A percentile compares a stretch with the other conserved stretches of the same genome.
phyloP scores from a whole-genome alignment of 2,797 vertebrate genomes.

The Scleropages formosus region DNA sequence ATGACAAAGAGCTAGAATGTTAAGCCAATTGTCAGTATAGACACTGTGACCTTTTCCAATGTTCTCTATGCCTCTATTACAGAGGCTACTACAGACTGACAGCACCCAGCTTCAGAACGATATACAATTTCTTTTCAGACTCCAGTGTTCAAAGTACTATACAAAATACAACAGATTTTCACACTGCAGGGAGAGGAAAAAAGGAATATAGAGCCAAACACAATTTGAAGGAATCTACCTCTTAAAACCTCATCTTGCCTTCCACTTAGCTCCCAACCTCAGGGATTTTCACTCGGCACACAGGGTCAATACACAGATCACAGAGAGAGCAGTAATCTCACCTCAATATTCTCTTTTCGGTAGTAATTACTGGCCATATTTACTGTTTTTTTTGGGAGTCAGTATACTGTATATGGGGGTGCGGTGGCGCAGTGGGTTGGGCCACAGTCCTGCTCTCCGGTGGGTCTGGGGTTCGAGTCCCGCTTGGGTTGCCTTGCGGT shows the following conservation, averaged over 20 bases:
- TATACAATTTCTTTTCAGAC: constrained; percentile 7
- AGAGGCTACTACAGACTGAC: background rate
- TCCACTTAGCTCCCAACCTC: background rate
- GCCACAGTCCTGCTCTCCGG: too few relatives aligned
- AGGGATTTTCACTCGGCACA: background rate
- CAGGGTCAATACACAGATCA: background rate
- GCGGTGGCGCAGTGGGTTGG: too few relatives aligned
- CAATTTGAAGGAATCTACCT: constrained; percentile 6
- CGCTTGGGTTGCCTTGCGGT: too few relatives aligned
- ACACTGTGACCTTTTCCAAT: constrained; percentile 13
- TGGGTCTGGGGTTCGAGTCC: too few relatives aligned
- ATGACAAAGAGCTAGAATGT: background rate
- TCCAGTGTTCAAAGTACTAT: background rate
- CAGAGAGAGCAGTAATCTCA: background rate
- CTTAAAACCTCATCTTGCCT: background rate
- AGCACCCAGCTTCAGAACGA: constrained; percentile 10
- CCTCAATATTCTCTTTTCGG: constrained; percentile 3
- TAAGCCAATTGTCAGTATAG: background rate
- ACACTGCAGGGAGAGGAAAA: background rate
- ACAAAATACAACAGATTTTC: background rate
- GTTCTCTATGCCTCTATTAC: background rate
- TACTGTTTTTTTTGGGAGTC: background rate
- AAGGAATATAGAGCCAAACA: background rate
- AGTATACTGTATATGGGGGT: background rate
- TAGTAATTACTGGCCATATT: background rate